phyloP scores from a whole-genome alignment of 2,797 vertebrate species.

The Acanthopagrus latus region DNA sequence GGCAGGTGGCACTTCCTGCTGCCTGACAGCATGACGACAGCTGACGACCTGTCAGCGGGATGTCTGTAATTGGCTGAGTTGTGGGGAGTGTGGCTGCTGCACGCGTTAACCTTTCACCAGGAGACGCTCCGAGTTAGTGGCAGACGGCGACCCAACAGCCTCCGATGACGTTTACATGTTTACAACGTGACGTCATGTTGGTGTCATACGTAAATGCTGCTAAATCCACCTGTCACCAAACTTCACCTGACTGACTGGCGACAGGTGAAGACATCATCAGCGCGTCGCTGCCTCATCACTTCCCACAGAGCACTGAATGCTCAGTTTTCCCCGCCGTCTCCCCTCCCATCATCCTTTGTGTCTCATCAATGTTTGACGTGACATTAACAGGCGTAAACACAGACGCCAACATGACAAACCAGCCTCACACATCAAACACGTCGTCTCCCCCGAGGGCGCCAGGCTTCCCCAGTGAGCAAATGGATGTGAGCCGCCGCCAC shows the following conservation, averaged over 20 bases:
- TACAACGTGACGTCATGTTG: not conserved
- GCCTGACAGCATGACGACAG: not conserved
- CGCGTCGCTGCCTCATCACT: not conserved
- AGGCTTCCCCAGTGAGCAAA: not conserved
- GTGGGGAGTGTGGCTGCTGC: not conserved
- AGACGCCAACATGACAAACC: constrained; percentile 10
- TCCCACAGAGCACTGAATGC: not conserved
- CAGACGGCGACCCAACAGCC: not conserved
- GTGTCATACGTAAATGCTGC: not conserved
- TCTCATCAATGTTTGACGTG: constrained; percentile 24
- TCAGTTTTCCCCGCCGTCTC: not conserved
- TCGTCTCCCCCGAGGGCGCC: constrained; percentile 1
- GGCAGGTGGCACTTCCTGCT: constrained; percentile 11
- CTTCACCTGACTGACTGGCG: not conserved
- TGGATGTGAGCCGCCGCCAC: not conserved
- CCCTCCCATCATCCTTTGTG: constrained; percentile 22
- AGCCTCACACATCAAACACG: constrained; percentile 12
- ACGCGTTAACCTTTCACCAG: constrained; percentile 2
- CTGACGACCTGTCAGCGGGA: constrained; percentile 3
- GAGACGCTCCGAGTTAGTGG: not conserved
- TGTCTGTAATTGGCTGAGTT: constrained; percentile 12
- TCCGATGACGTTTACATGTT: not conserved
- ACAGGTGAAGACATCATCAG: not conserved
- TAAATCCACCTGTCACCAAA: constrained; percentile 8
- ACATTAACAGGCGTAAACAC: constrained; percentile 30